These are phyloP conservation scores for Zeugodacus cucurbitae DNA, from an alignment of 1,140 invertebrate species.

Conservation along the genomic window DNA sequence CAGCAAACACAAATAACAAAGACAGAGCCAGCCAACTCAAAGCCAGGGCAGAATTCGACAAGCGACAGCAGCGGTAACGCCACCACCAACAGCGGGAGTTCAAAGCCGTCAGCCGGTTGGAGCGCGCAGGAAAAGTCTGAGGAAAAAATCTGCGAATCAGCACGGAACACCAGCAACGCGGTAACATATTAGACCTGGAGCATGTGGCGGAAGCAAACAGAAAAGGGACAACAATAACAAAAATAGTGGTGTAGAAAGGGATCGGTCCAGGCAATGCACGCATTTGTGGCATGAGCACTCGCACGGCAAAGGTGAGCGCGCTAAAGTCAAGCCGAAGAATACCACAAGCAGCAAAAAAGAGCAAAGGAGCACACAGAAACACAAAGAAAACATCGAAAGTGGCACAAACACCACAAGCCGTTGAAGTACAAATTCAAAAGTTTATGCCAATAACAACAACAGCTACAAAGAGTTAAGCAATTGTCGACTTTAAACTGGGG, in stretches of 20 bases:
- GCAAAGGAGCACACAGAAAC: not conserved
- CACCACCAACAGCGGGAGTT: not conserved
- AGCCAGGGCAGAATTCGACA: not conserved
- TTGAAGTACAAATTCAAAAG: not conserved
- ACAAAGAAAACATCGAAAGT: not conserved
- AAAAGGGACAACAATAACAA: not conserved
- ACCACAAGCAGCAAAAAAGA: not conserved
- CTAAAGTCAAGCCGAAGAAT: not conserved
- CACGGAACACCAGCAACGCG: not conserved
- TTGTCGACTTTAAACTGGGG: not conserved
- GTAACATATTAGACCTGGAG: not conserved
- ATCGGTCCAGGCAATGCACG: not conserved
- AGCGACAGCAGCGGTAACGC: not conserved
- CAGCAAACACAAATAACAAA: not conserved
- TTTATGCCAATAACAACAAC: constrained; percentile 41
- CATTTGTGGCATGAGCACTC: not conserved
- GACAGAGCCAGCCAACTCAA: not conserved
- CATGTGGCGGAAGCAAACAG: not conserved
- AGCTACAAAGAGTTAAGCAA: constrained; percentile 12
- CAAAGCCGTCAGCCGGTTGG: not conserved
- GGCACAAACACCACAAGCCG: not conserved
- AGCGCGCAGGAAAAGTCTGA: not conserved
- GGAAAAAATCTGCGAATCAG: not conserved
- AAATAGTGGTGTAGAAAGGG: not conserved
- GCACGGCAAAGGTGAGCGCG: not conserved